Percentiles rank a stretch among this genome's conserved stretches.
These are phyloP conservation scores for Vicugna pacos DNA, from an alignment of 2,113 vertebrate genomes.

Conservation along the genomic window DNA sequence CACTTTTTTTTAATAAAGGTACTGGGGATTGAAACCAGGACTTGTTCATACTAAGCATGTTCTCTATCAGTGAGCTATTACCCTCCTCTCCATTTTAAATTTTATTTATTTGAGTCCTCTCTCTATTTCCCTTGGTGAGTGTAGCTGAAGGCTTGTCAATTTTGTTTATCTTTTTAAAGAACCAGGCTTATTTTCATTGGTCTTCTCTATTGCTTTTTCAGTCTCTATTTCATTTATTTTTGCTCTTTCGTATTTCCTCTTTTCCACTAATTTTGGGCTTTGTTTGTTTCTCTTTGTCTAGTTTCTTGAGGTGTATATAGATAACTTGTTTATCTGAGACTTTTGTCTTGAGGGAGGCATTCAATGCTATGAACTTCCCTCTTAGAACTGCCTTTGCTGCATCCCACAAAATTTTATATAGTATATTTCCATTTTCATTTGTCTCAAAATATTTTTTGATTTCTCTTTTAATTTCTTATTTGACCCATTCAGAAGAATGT, in stretches of 20 bases:
- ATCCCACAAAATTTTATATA: background rate
- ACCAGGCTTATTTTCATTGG: no score
- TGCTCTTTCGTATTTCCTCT: background rate
- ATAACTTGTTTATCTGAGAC: background rate
- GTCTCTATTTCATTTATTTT: background rate
- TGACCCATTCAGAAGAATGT: background rate
- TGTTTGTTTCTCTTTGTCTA: background rate
- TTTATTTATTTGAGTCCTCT: no score
- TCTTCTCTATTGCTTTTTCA: background rate
- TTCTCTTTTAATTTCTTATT: background rate
- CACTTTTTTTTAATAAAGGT: no score
- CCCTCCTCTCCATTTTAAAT: no score
- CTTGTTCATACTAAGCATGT: no score
- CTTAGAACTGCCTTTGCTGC: background rate
- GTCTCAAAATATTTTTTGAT: background rate
- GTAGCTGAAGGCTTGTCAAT: no score
- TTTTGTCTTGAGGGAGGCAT: background rate
- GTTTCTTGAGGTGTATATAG: background rate
- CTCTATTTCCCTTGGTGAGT: no score
- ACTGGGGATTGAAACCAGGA: no score
- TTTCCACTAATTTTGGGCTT: background rate
- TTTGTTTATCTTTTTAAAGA: no score
- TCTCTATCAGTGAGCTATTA: no score
- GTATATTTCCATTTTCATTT: background rate
- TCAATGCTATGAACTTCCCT: background rate